Evolutionary conservation across 2,113 vertebrate species (phyloP).

Genomic region (Eira barbara): DNA sequence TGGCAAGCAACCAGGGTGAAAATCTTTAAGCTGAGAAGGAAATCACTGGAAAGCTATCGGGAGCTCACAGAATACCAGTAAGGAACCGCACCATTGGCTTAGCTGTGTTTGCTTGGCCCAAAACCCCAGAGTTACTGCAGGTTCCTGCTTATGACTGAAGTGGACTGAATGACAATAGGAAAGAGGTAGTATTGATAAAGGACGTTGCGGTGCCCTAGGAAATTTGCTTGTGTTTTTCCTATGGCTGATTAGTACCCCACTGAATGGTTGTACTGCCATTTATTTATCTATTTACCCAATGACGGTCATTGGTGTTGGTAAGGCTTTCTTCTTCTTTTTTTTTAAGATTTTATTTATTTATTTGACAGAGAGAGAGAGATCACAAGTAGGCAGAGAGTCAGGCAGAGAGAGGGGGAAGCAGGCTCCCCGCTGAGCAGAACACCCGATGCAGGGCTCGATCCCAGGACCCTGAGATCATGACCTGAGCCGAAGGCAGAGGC

Average conservation of each 20-base stretch:
- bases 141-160: neutral
- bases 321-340: neutral
- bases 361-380: too few relatives aligned
- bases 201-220: neutral
- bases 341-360: too few relatives aligned
- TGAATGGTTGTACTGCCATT: neutral
- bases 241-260: neutral
- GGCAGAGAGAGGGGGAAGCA: too few relatives aligned
- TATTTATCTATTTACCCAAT: neutral
- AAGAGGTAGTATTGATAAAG: neutral
- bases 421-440: too few relatives aligned
- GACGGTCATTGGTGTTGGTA: neutral
- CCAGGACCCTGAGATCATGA: too few relatives aligned
- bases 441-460: too few relatives aligned
- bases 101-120: neutral
- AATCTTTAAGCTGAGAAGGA: neutral
- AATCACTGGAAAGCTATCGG: neutral
- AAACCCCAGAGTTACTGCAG: neutral
- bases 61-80: neutral
- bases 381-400: too few relatives aligned
- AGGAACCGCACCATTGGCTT: neutral
- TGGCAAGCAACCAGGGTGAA: neutral
- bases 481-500: too few relatives aligned
- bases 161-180: neutral
- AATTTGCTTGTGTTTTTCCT: neutral